phyloP scores from a whole-genome alignment of 1,140 invertebrate genomes.

The Scylla paramamosain region DNA sequence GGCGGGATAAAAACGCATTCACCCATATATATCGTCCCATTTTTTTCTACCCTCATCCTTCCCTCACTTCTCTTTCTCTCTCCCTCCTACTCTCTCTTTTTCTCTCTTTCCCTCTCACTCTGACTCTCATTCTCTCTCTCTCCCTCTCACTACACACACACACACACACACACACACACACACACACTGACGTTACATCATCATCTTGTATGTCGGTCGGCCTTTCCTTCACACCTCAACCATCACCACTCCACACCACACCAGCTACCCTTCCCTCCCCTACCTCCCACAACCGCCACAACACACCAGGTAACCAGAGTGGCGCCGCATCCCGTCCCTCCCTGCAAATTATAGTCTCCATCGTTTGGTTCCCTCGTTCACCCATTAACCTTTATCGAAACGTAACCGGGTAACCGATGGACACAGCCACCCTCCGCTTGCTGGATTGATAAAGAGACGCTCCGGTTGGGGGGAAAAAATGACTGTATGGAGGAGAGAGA shows the following conservation, averaged over 20 bases:
- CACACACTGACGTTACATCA: neutral
- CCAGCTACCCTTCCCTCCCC: neutral
- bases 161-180: neutral
- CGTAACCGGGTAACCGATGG: conserved; percentile 51
- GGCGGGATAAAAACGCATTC: neutral
- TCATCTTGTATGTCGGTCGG: neutral
- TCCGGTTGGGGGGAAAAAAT: neutral
- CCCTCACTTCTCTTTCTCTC: neutral
- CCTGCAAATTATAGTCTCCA: conserved; percentile 33
- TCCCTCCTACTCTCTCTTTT: conserved; percentile 1
- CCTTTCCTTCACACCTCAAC: neutral
- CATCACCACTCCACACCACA: neutral
- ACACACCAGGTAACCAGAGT: conserved; percentile 31
- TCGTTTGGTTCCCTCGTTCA: neutral
- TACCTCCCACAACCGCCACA: neutral
- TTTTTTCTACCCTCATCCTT: neutral
- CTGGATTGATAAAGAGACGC: conserved; percentile 49
- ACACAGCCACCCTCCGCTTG: conserved; percentile 32
- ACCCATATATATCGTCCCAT: conserved; percentile 6
- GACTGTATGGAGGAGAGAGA: neutral
- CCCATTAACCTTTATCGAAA: conserved; percentile 52
- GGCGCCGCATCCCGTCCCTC: neutral
- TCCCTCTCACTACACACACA: neutral
- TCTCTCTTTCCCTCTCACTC: conserved; percentile 21
- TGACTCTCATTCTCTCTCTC: neutral